Percentiles rank a stretch among this genome's conserved stretches.
Conservation (phyloP, 2,113 vertebrate genomes). For the Erpornis zantholeuca region DNA sequence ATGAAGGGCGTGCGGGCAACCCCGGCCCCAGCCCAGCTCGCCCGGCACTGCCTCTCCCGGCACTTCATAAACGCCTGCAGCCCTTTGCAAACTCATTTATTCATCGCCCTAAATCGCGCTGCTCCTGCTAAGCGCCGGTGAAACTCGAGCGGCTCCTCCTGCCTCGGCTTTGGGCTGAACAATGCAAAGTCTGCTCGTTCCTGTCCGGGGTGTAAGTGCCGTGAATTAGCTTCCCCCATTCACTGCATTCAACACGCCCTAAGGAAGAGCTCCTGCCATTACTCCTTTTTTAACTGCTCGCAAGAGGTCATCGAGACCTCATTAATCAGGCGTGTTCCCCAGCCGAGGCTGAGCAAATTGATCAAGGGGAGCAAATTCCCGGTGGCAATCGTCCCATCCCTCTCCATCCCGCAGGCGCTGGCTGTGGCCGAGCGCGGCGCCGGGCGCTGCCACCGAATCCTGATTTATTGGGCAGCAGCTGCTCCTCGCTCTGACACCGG, state of each 20-base stretch:
- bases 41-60: rapidly evolving
- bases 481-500: not conserved
- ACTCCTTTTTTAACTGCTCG: not conserved
- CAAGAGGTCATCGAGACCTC: not conserved
- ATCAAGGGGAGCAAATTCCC: not conserved
- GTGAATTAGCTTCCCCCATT: not conserved
- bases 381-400: rapidly evolving
- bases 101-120: rapidly evolving
- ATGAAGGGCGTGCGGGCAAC: too few relatives aligned
- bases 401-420: rapidly evolving
- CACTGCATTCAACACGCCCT: not conserved
- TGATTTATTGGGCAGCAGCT: not conserved
- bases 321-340: not conserved
- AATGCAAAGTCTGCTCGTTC: not conserved
- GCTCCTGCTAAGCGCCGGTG: not conserved
- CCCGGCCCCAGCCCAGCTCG: not conserved
- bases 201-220: not conserved
- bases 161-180: rapidly evolving
- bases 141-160: not conserved
- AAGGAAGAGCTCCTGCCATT: not conserved
- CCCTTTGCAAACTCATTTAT: not conserved
- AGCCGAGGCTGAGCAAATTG: not conserved
- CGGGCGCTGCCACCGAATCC: rapidly evolving
- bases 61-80: rapidly evolving
- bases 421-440: not conserved